phyloP scores from a whole-genome alignment of 2,113 vertebrate species.

The Pomatorhinus ruficollis region DNA sequence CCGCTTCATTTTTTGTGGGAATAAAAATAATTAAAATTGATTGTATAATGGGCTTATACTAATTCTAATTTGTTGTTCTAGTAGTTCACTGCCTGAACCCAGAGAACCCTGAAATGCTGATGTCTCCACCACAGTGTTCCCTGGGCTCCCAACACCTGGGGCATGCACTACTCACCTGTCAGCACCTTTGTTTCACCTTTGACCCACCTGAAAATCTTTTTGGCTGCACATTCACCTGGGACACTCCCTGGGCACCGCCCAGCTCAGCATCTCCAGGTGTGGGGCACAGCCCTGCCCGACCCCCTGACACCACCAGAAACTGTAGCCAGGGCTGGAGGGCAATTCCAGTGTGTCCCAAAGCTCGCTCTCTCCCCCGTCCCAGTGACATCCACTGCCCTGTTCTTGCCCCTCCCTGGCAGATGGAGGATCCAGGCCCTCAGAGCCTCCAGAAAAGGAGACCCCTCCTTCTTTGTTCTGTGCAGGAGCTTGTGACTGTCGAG shows the following conservation, averaged over 20 bases:
- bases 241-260: rapidly evolving
- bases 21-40: not conserved
- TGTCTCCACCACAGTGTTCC: rapidly evolving
- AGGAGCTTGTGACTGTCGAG: not conserved
- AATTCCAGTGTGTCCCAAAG: not conserved
- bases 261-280: rapidly evolving
- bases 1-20: not conserved
- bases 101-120: not conserved
- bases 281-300: not conserved
- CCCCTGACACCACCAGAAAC: not conserved
- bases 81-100: not conserved
- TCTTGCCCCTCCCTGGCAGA: not conserved
- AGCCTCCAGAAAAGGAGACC: rapidly evolving
- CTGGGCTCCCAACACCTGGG: rapidly evolving
- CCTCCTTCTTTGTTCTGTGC: not conserved
- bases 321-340: not conserved
- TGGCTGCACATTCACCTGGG: rapidly evolving
- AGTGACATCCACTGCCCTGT: rapidly evolving
- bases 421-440: rapidly evolving
- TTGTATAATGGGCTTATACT: not conserved
- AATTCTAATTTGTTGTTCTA: not conserved
- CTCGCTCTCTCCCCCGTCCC: rapidly evolving
- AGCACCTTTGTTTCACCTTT: not conserved
- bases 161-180: rapidly evolving
- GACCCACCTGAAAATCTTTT: not conserved